Percentiles rank a stretch among this genome's conserved stretches.
Evolutionary conservation across 2,888 invertebrate genomes (phyloP).

Genomic region (Linyphia triangularis): DNA sequence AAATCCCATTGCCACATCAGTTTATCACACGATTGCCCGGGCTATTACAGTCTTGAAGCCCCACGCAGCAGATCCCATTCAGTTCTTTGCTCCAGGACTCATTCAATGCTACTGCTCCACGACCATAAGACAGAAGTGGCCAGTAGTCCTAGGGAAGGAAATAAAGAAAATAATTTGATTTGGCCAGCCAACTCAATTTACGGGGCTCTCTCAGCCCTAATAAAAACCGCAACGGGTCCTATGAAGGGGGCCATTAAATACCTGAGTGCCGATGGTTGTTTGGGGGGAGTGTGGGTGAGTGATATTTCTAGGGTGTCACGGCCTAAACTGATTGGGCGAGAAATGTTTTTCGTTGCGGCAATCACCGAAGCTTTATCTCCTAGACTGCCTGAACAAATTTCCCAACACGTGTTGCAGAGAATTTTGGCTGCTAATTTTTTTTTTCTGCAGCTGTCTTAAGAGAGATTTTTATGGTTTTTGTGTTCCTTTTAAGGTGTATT

Average conservation of each 20-base stretch:
- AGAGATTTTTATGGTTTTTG: constrained; percentile 10
- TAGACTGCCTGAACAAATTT: constrained; percentile 59
- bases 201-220: constrained; percentile 65
- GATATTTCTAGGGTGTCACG: constrained; percentile 64
- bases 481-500: constrained; percentile 7
- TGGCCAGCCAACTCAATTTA: constrained; percentile 71
- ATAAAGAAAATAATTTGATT: constrained; percentile 71
- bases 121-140: constrained; percentile 48
- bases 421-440: constrained; percentile 53
- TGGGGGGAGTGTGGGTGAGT: not conserved
- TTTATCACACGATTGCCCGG: constrained; percentile 68
- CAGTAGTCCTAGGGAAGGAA: constrained; percentile 2
- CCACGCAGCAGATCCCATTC: not conserved
- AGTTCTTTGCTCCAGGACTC: not conserved
- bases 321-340: constrained; percentile 70
- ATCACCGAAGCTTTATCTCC: constrained; percentile 54
- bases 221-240: constrained; percentile 73
- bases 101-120: not conserved
- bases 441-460: constrained; percentile 26
- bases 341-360: constrained; percentile 42
- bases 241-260: constrained; percentile 71
- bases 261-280: constrained; percentile 37
- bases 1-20: constrained; percentile 33
- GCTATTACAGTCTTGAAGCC: constrained; percentile 66
- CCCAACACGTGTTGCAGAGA: constrained; percentile 67